These are phyloP conservation scores for Drosophila pruinosa DNA, from an alignment of 1,140 invertebrate species.

Conservation along the genomic window DNA sequence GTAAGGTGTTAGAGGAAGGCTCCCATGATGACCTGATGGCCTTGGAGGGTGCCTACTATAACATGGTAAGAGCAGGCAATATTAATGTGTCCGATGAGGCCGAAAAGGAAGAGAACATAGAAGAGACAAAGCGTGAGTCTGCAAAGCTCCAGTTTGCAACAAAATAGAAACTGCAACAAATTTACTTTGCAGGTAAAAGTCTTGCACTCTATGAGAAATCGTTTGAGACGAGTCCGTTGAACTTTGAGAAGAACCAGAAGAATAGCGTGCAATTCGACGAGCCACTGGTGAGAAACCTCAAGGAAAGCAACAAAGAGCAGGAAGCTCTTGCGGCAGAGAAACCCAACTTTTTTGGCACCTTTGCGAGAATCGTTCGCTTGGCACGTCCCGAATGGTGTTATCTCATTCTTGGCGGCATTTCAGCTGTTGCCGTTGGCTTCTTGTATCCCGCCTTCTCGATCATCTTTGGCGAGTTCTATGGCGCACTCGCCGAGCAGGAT, in stretches of 20 bases:
- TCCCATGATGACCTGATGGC: slow-evolving; percentile 92
- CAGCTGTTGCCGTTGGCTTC: slow-evolving; percentile 88
- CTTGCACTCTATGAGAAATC: slow-evolving; percentile 73
- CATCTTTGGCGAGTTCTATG: slow-evolving; percentile 92
- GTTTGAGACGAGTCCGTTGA: slow-evolving; percentile 75
- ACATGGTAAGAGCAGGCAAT: slow-evolving; percentile 76
- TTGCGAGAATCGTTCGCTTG: slow-evolving; percentile 87
- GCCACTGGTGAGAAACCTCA: slow-evolving; percentile 38
- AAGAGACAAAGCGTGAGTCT: slow-evolving; percentile 62
- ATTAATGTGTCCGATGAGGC: slow-evolving; percentile 65
- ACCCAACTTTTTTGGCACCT: slow-evolving; percentile 58
- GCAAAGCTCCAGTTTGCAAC: too few species aligned
- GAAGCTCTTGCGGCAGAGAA: slow-evolving; percentile 10
- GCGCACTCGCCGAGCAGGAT: slow-evolving; percentile 84
- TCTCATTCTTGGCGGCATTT: slow-evolving; percentile 88
- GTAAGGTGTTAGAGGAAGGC: slow-evolving; percentile 89
- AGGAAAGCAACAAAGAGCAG: slow-evolving; percentile 45
- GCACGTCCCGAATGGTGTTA: slow-evolving; percentile 91
- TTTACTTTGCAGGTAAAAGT: slow-evolving; percentile 55
- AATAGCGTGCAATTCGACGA: slow-evolving; percentile 76
- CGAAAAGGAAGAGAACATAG: slow-evolving; percentile 51
- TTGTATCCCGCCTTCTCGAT: slow-evolving; percentile 92
- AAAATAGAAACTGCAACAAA: neutral
- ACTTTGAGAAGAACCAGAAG: slow-evolving; percentile 76
- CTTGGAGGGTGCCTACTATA: slow-evolving; percentile 89